Evolutionary conservation across 2,797 vertebrate species (phyloP).

Genomic region (Spheniscus humboldti): DNA sequence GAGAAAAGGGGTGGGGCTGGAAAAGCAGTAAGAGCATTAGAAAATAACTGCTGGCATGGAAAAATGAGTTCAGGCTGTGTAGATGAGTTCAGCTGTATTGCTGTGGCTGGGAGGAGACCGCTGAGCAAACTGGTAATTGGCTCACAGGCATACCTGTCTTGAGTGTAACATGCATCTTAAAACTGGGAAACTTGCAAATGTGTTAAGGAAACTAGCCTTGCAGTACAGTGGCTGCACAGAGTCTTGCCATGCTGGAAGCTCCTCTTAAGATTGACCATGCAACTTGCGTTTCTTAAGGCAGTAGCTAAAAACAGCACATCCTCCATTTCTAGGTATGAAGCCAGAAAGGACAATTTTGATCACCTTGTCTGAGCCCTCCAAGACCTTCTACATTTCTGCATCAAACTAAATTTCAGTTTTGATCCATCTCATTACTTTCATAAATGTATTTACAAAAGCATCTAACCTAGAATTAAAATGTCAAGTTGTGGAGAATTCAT

Average conservation of each 20-base stretch:
- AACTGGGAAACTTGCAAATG: background rate
- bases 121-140: background rate
- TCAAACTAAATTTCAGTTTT: background rate
- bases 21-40: constrained; percentile 37
- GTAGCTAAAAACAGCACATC: background rate
- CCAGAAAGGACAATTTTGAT: background rate
- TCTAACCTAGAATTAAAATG: background rate
- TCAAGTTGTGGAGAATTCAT: background rate
- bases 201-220: background rate
- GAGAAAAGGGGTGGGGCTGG: background rate
- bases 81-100: constrained; percentile 4
- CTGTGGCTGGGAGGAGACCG: constrained; percentile 17
- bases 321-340: background rate
- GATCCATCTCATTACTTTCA: background rate
- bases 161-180: background rate
- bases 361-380: background rate
- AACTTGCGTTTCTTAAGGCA: background rate
- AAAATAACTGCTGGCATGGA: constrained; percentile 50
- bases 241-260: background rate
- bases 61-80: constrained; percentile 47
- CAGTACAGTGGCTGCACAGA: background rate
- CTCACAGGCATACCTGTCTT: background rate
- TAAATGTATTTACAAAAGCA: background rate
- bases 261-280: background rate
- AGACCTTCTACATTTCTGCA: background rate